These are phyloP conservation scores for Mesembrinibis cayennensis DNA, from an alignment of 2,113 vertebrate genomes.

Conservation along the genomic window DNA sequence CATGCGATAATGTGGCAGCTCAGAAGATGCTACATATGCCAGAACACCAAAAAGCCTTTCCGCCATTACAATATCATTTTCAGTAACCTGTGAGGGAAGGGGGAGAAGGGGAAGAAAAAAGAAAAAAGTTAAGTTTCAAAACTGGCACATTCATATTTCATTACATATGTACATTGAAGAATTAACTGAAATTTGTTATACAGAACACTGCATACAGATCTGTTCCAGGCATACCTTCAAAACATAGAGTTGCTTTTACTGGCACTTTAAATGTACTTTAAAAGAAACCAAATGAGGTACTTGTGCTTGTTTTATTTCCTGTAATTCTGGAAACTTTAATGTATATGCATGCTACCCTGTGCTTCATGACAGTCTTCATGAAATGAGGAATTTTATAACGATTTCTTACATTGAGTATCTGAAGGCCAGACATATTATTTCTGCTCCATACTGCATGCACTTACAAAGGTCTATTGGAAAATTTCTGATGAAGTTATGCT, in stretches of 20 bases:
- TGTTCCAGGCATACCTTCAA: background rate
- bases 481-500: background rate
- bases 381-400: background rate
- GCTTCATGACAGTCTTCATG: background rate
- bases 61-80: slow-evolving; percentile 87
- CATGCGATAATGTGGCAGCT: slow-evolving; percentile 86
- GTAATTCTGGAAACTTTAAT: background rate
- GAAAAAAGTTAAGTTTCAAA: background rate
- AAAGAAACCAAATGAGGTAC: background rate
- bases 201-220: background rate
- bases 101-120: background rate
- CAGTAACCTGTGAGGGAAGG: slow-evolving; percentile 81
- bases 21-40: slow-evolving; percentile 88
- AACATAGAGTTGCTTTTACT: background rate
- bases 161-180: background rate
- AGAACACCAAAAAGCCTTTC: slow-evolving; percentile 92
- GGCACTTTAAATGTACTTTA: background rate
- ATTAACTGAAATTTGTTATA: background rate
- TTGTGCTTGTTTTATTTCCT: background rate
- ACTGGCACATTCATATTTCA: background rate
- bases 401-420: background rate
- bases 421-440: background rate
- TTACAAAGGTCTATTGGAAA: background rate
- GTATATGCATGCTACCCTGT: background rate
- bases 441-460: background rate